Evolutionary conservation across 2,797 vertebrate species (phyloP).

Genomic region (Leptodactylus fallax): DNA sequence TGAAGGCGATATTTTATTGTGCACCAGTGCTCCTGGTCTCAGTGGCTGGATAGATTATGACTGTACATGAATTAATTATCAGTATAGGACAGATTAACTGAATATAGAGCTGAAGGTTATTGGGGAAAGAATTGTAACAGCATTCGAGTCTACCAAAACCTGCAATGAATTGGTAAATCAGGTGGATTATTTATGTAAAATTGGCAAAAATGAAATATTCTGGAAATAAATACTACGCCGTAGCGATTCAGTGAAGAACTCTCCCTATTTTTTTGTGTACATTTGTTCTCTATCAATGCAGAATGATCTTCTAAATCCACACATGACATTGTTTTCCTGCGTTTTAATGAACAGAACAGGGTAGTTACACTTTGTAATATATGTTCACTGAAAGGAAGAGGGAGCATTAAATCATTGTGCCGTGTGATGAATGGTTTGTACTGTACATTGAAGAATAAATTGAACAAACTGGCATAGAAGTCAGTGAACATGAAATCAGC

Average conservation of each 20-base stretch:
- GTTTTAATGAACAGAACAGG: slow-evolving; percentile 76
- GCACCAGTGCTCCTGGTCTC: background rate
- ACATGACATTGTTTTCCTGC: slow-evolving; percentile 66
- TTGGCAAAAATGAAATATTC: slow-evolving; percentile 30
- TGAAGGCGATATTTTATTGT: too few species aligned
- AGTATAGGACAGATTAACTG: background rate
- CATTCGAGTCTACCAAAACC: background rate
- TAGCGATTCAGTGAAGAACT: background rate
- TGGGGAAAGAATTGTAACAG: background rate
- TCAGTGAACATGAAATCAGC: slow-evolving; percentile 90
- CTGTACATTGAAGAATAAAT: slow-evolving; percentile 86
- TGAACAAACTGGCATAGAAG: slow-evolving; percentile 85
- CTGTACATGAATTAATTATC: background rate
- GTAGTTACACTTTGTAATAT: slow-evolving; percentile 76
- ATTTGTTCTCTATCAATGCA: slow-evolving; percentile 23
- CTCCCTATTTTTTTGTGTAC: background rate
- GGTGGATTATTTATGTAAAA: background rate
- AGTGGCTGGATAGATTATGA: background rate
- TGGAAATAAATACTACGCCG: slow-evolving; percentile 32
- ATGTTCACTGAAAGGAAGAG: slow-evolving; percentile 75
- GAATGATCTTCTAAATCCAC: slow-evolving; percentile 43
- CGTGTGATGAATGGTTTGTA: slow-evolving; percentile 87
- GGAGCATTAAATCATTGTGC: slow-evolving; percentile 78
- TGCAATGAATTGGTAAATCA: background rate
- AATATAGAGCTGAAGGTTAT: background rate